These are phyloP conservation scores for Heliconius hewitsoni DNA, from an alignment of 1,140 invertebrate species.

Conservation along the genomic window DNA sequence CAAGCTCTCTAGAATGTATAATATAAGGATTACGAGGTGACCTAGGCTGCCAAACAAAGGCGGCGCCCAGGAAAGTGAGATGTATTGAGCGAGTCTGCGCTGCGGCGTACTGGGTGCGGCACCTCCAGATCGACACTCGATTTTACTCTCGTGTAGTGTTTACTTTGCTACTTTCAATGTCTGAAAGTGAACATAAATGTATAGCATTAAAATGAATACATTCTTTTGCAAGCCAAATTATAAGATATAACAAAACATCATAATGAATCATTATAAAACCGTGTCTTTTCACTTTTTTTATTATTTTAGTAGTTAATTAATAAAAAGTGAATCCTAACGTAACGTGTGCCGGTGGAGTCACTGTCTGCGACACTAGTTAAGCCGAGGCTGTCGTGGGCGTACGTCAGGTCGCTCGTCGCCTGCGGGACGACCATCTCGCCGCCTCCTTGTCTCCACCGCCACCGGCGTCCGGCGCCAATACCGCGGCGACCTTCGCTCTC, in stretches of 20 bases:
- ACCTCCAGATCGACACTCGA: neutral
- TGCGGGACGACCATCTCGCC: constrained; percentile 30
- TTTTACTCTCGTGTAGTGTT: neutral
- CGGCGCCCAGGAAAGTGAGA: constrained; percentile 2
- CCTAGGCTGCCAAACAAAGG: constrained; percentile 1
- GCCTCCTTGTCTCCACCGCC: constrained; percentile 26
- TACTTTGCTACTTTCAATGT: neutral
- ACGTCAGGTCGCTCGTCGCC: neutral
- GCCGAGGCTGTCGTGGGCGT: constrained; percentile 23
- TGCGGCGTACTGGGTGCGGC: neutral
- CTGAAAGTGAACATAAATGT: neutral
- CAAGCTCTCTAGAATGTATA: neutral
- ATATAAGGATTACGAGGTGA: neutral
- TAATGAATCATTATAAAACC: neutral
- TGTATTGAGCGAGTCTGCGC: constrained; percentile 11
- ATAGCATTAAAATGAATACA: neutral
- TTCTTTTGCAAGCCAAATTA: neutral
- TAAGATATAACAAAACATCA: neutral
- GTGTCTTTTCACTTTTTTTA: neutral
- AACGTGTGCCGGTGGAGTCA: neutral
- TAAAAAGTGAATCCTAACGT: neutral
- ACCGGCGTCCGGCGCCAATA: constrained; percentile 27
- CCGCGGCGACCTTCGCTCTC: constrained; percentile 32
- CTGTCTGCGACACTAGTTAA: constrained; percentile 21
- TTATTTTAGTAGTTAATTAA: neutral